Evolutionary conservation across 2,797 vertebrate species (phyloP).

Genomic region (Gallinago nigripennis): DNA sequence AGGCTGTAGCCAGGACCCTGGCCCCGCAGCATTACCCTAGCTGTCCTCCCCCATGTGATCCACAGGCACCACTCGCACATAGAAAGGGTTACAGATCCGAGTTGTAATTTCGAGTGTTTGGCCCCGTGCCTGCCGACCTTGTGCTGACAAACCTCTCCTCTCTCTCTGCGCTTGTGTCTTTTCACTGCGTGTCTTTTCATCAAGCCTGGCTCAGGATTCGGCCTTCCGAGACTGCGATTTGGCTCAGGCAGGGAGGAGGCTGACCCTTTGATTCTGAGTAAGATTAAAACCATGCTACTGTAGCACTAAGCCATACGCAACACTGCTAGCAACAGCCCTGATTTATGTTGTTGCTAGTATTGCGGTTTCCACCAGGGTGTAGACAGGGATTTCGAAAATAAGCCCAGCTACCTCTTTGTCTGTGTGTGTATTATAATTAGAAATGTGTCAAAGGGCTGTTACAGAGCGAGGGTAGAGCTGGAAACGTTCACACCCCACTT

Average conservation of each 20-base stretch:
- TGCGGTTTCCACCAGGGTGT: conserved; percentile 61
- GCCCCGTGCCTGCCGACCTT: conserved; percentile 17
- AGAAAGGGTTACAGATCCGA: not conserved
- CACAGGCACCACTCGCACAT: fast-evolving
- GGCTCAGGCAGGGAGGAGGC: conserved; percentile 60
- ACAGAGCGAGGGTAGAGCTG: conserved; percentile 28
- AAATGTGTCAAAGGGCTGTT: conserved; percentile 61
- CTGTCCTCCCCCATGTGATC: not conserved
- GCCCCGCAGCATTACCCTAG: not conserved
- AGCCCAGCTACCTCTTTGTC: conserved; percentile 61
- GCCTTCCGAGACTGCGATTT: conserved; percentile 50
- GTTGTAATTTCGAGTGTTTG: conserved; percentile 21
- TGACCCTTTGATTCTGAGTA: conserved; percentile 60
- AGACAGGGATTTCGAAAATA: conserved; percentile 61
- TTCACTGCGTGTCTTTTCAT: not conserved
- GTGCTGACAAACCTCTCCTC: conserved; percentile 45
- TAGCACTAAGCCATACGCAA: conserved; percentile 50
- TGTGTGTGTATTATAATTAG: conserved; percentile 66
- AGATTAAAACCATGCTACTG: conserved; percentile 59
- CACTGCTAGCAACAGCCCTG: conserved; percentile 57
- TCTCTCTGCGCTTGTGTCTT: not conserved
- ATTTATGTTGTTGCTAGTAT: conserved; percentile 66
- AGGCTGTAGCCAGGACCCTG: not conserved
- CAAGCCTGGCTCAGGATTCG: conserved; percentile 30
- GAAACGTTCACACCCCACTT: conserved; percentile 31